These are phyloP conservation scores for Amiota mariae DNA, from an alignment of 2,888 invertebrate species.

Conservation along the genomic window DNA sequence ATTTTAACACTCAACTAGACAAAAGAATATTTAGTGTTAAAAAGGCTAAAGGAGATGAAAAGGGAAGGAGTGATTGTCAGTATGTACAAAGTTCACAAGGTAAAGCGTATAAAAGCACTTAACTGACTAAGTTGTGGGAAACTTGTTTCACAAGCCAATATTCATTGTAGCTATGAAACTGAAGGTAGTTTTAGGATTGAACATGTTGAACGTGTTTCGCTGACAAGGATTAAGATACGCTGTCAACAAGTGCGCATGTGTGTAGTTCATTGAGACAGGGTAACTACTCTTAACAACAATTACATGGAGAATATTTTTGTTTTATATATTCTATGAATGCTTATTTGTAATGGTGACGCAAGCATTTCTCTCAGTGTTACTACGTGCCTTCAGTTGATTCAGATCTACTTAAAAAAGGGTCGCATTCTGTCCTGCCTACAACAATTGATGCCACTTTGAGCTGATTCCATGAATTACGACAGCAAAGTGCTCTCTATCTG, in stretches of 20 bases:
- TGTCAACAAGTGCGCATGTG: conserved; percentile 36
- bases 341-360: neutral
- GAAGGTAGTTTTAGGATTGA: conserved; percentile 17
- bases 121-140: neutral
- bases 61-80: conserved; percentile 46
- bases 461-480: conserved; percentile 18
- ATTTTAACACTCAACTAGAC: conserved; percentile 43
- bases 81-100: conserved; percentile 51
- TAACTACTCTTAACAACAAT: neutral
- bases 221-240: conserved; percentile 55
- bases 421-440: neutral
- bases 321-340: neutral
- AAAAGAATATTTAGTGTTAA: conserved; percentile 64
- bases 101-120: conserved; percentile 13
- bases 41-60: conserved; percentile 30
- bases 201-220: conserved; percentile 20
- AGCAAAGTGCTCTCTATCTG: conserved; percentile 15
- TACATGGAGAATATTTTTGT: neutral
- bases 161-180: conserved; percentile 11
- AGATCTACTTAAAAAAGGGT: conserved; percentile 7
- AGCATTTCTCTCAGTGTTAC: neutral
- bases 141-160: neutral
- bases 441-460: conserved; percentile 10
- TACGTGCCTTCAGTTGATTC: neutral
- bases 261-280: neutral